These are phyloP conservation scores for Emmelina monodactyla DNA, from an alignment of 2,888 invertebrate genomes.

Conservation along the genomic window DNA sequence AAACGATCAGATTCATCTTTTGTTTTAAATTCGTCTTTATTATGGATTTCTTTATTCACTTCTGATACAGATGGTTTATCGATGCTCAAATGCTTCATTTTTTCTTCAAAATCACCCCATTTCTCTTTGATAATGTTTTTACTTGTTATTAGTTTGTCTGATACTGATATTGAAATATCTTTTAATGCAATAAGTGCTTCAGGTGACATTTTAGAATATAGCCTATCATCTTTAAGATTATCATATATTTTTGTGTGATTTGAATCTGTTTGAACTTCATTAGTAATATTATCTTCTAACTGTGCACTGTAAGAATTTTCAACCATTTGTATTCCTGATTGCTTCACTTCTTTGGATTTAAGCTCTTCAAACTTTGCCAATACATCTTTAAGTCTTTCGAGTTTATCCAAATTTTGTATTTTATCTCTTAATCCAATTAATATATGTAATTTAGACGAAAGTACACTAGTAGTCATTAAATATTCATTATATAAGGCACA, in stretches of 20 bases:
- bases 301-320: slow-evolving; percentile 52
- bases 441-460: slow-evolving; percentile 61
- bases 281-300: slow-evolving; percentile 26
- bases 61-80: slow-evolving; percentile 25
- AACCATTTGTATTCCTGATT: slow-evolving; percentile 66
- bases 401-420: slow-evolving; percentile 36
- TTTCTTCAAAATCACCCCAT: slow-evolving; percentile 60
- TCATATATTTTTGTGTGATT: too few species aligned
- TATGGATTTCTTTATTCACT: neutral
- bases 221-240: slow-evolving; percentile 34
- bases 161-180: slow-evolving; percentile 54
- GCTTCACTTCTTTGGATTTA: slow-evolving; percentile 43
- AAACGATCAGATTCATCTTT: too few species aligned
- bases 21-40: neutral
- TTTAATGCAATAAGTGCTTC: slow-evolving; percentile 60
- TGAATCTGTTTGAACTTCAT: too few species aligned
- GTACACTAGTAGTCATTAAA: slow-evolving; percentile 44
- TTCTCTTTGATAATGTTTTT: slow-evolving; percentile 63
- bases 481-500: slow-evolving; percentile 63
- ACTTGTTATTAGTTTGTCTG: slow-evolving; percentile 58
- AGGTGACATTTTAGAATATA: slow-evolving; percentile 37
- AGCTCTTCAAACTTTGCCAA: slow-evolving; percentile 38
- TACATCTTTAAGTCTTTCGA: slow-evolving; percentile 44
- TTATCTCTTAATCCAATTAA: slow-evolving; percentile 60
- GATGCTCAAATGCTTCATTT: slow-evolving; percentile 45